Conservation (phyloP, 2,797 vertebrate species). For the Sebastes melanostomus region DNA sequence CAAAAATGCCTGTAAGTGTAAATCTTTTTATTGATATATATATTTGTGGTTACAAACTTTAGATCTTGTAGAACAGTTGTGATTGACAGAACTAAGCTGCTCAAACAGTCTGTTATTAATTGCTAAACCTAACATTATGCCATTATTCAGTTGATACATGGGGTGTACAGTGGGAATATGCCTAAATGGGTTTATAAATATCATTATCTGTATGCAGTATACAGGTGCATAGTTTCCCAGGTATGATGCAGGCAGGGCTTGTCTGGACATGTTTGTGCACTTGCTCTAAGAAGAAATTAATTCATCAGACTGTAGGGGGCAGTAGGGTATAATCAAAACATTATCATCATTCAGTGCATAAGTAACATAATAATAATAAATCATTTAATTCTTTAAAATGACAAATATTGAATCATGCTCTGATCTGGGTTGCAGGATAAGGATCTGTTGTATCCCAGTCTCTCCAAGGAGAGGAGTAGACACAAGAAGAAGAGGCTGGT, state of each 20-base stretch:
- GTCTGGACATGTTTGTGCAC: slow-evolving; percentile 58
- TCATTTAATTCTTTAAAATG: not conserved
- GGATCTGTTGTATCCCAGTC: slow-evolving; percentile 72
- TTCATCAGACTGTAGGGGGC: slow-evolving; percentile 51
- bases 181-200: not conserved
- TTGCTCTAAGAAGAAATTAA: not conserved
- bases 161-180: fast-evolving
- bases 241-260: slow-evolving; percentile 15
- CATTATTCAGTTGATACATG: not conserved
- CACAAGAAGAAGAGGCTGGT: slow-evolving; percentile 75
- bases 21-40: not conserved
- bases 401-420: not conserved
- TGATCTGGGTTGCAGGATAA: slow-evolving; percentile 28
- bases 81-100: not conserved
- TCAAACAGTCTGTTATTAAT: not conserved
- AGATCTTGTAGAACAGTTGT: not conserved
- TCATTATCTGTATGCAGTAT: not conserved
- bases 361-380: no score
- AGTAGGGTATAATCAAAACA: not conserved
- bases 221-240: not conserved
- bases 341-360: no score
- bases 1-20: slow-evolving; percentile 70
- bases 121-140: not conserved
- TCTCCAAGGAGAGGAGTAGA: slow-evolving; percentile 52
- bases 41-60: not conserved